Percentiles rank a stretch among this genome's conserved stretches.
Conservation (phyloP, 2,113 vertebrate genomes). For the Pterocles orientalis region DNA sequence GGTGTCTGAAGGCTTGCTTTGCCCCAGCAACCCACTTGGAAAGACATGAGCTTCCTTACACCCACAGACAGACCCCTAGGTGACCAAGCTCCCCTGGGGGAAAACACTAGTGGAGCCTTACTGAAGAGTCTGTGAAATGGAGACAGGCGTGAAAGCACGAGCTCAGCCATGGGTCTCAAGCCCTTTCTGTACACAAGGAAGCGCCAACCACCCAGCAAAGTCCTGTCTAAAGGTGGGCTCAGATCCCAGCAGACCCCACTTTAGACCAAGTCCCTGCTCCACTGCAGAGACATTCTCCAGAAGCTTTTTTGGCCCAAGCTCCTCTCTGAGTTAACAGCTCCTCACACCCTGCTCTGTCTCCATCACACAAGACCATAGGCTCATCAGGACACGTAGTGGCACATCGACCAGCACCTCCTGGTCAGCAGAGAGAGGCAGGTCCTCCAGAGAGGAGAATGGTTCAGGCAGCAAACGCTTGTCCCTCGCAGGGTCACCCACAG, state of each 20-base stretch:
- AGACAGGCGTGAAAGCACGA: not conserved
- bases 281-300: not conserved
- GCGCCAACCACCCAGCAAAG: not conserved
- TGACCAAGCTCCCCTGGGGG: not conserved
- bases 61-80: not conserved
- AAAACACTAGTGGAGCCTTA: not conserved
- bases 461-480: not conserved
- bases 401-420: not conserved
- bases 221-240: not conserved
- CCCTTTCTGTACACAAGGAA: not conserved
- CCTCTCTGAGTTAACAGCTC: not conserved
- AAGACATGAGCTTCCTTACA: accelerated
- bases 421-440: not conserved
- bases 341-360: not conserved
- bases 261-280: not conserved
- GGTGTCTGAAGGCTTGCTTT: not conserved
- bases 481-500: accelerated
- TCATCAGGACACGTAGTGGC: not conserved
- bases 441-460: not conserved
- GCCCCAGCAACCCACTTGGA: not conserved
- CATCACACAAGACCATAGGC: not conserved
- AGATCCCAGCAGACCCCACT: not conserved
- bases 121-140: not conserved
- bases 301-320: not conserved
- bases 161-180: not conserved